Evolutionary conservation across 2,888 invertebrate genomes (phyloP).

Genomic region (Polyploca ridens): DNA sequence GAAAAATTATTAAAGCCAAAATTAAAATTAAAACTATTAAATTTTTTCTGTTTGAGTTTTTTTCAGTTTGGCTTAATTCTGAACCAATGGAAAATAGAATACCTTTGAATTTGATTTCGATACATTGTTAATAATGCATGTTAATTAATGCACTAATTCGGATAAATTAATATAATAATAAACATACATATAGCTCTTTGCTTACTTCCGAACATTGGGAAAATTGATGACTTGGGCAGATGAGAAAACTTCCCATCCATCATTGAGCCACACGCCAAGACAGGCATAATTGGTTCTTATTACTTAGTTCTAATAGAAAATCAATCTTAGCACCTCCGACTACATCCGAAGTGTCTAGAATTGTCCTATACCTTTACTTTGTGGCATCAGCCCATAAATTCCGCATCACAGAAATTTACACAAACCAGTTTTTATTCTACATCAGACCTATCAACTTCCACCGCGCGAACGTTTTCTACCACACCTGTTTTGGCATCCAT

Average conservation of each 20-base stretch:
- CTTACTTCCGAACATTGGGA: neutral
- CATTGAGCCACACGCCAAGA: neutral
- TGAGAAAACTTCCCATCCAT: neutral
- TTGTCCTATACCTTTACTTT: neutral
- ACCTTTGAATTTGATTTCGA: no score
- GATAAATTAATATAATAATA: no score
- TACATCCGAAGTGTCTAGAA: neutral
- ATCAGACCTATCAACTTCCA: constrained; percentile 12
- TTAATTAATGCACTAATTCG: no score
- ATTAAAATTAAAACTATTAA: no score
- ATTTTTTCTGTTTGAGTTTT: no score
- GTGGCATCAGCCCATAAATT: neutral
- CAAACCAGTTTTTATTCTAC: constrained; percentile 33
- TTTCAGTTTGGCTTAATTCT: no score
- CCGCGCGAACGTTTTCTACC: neutral
- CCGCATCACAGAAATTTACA: constrained; percentile 24
- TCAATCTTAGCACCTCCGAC: neutral
- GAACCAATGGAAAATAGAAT: no score
- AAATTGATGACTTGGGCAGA: neutral
- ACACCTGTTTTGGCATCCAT: neutral
- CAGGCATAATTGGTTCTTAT: neutral
- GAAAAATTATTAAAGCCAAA: no score
- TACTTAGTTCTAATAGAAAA: neutral
- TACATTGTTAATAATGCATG: no score
- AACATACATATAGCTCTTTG: neutral